Percentiles rank a stretch among this genome's conserved stretches.
Evolutionary conservation across 92 coral and sea anemone species (phyloP).

Genomic region (Zoanthus sansibaricus): DNA sequence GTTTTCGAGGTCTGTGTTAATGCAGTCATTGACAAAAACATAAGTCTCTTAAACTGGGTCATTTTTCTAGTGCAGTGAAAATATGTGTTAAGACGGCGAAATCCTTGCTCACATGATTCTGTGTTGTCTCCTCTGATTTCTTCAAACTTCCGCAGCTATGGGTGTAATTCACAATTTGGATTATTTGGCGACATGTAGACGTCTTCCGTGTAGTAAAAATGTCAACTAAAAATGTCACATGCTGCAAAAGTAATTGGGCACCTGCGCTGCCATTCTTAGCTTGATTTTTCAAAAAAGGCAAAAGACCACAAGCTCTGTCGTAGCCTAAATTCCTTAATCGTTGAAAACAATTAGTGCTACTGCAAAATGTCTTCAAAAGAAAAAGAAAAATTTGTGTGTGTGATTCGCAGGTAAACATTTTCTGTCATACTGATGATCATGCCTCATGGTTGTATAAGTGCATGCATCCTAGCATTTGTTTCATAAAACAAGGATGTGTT

Average conservation of each 20-base stretch:
- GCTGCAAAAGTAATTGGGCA: constrained; percentile 55
- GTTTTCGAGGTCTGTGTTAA: too few relatives aligned
- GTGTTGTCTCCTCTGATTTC: not conserved
- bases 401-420: constrained; percentile 77
- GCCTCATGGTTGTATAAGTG: constrained; percentile 7
- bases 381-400: constrained; percentile 71
- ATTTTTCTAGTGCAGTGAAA: too few relatives aligned
- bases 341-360: too few relatives aligned
- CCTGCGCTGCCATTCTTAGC: constrained; percentile 72
- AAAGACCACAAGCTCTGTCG: constrained; percentile 75
- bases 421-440: constrained; percentile 75
- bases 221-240: constrained; percentile 72
- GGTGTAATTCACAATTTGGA: constrained; percentile 68
- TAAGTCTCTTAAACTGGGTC: too few relatives aligned
- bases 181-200: constrained; percentile 78
- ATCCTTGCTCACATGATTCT: constrained; percentile 56
- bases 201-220: constrained; percentile 74
- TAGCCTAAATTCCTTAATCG: constrained; percentile 52
- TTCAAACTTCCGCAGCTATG: not conserved
- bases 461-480: too few relatives aligned
- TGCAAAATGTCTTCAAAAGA: not conserved
- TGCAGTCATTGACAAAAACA: too few relatives aligned
- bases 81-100: constrained; percentile 9
- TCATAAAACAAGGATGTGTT: constrained; percentile 44
- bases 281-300: constrained; percentile 65